Percentiles rank a stretch among this genome's conserved stretches.
Evolutionary conservation across 2,113 vertebrate species (phyloP).

Genomic region (Mionectes macconnelli): DNA sequence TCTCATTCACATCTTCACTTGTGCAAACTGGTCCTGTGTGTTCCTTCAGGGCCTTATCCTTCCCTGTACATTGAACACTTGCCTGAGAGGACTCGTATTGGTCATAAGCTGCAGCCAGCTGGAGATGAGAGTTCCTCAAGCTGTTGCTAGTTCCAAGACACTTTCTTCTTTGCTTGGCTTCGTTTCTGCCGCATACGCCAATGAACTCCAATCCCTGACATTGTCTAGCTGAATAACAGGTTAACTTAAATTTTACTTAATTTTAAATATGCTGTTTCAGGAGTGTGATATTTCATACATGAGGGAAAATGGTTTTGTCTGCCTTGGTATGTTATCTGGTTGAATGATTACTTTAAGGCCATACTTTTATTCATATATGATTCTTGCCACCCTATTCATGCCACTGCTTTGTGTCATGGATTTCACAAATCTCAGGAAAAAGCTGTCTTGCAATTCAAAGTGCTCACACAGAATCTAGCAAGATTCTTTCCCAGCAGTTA

Average conservation of each 20-base stretch:
- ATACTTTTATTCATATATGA: neutral
- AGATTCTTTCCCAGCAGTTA: neutral
- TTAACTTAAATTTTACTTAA: neutral
- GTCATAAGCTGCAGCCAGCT: neutral
- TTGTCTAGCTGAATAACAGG: neutral
- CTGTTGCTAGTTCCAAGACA: neutral
- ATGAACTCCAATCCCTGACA: neutral
- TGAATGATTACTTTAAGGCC: neutral
- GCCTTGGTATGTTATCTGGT: neutral
- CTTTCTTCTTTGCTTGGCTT: neutral
- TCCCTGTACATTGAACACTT: neutral
- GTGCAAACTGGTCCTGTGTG: neutral
- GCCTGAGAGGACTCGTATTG: neutral
- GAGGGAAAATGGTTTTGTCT: neutral
- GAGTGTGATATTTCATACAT: neutral
- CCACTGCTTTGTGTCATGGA: fast-evolving
- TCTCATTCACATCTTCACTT: neutral
- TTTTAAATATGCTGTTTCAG: neutral
- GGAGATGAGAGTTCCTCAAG: neutral
- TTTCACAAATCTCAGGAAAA: neutral
- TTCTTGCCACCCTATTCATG: neutral
- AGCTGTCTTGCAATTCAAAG: neutral
- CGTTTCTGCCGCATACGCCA: neutral
- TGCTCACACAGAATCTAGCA: neutral
- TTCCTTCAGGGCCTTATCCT: neutral